phyloP scores from a whole-genome alignment of 2,113 vertebrate genomes.

The Mola mola region DNA sequence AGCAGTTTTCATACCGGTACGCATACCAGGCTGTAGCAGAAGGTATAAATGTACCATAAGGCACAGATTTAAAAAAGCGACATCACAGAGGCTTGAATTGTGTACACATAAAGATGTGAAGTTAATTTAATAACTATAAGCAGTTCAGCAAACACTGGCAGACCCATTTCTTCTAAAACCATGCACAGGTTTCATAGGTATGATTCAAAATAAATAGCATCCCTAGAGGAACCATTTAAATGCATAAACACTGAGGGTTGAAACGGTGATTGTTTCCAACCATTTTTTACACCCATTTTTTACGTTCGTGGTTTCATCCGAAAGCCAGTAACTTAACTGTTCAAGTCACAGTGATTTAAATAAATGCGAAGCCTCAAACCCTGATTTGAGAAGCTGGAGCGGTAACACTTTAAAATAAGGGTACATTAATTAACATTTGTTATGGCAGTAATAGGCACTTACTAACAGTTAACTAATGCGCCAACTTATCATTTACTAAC shows the following conservation, averaged over 20 bases:
- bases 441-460: too few relatives aligned
- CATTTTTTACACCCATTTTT: too few relatives aligned
- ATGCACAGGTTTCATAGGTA: neutral
- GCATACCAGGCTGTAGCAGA: slow-evolving; percentile 12
- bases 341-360: too few relatives aligned
- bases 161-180: neutral
- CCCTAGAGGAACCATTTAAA: neutral
- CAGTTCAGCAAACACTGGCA: neutral
- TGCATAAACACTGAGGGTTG: neutral
- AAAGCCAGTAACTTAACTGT: too few relatives aligned
- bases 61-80: slow-evolving; percentile 8
- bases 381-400: neutral
- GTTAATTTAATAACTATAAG: slow-evolving; percentile 9
- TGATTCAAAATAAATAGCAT: neutral
- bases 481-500: too few relatives aligned
- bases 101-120: slow-evolving; percentile 9
- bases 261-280: too few relatives aligned
- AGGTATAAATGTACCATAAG: slow-evolving; percentile 8
- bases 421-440: too few relatives aligned
- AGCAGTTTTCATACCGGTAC: neutral
- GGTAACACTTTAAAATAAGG: too few relatives aligned
- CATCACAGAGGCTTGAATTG: neutral
- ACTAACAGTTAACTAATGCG: too few relatives aligned
- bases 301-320: too few relatives aligned
- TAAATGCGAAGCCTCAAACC: neutral